phyloP scores from a whole-genome alignment of 2,797 vertebrate species.

The Phalloptychus januarius region DNA sequence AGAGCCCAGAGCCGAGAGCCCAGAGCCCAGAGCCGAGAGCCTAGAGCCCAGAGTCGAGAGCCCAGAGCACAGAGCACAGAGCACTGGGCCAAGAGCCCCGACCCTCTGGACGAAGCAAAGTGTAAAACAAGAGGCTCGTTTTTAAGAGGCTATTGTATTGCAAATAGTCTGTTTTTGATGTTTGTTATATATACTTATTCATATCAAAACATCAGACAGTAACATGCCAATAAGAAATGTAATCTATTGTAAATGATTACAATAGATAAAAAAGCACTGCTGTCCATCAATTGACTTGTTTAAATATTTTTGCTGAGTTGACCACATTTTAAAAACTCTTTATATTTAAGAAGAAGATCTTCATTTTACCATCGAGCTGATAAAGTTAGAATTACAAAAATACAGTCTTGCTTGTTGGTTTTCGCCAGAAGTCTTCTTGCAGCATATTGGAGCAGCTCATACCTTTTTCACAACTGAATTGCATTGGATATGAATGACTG shows the following conservation, averaged over 20 bases:
- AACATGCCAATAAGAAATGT: neutral
- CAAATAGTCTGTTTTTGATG: too few species aligned
- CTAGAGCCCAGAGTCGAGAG: too few species aligned
- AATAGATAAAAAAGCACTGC: neutral
- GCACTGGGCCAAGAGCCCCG: too few species aligned
- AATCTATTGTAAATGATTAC: neutral
- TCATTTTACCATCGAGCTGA: neutral
- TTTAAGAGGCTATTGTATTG: too few species aligned
- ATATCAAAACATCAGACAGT: neutral
- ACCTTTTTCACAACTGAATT: neutral
- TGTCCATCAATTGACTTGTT: neutral
- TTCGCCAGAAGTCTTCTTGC: neutral
- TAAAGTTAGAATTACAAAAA: neutral
- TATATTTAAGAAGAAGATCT: neutral
- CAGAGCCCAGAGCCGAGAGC: too few species aligned
- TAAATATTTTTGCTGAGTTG: neutral
- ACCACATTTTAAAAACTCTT: neutral
- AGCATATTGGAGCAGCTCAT: neutral
- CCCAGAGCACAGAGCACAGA: too few species aligned
- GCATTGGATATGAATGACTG: neutral
- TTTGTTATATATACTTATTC: too few species aligned
- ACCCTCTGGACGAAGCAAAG: too few species aligned
- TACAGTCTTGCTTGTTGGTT: neutral
- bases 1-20: too few species aligned
- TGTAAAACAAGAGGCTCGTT: too few species aligned